Evolutionary conservation across 2,888 invertebrate genomes (phyloP), one percentile per base, ranked within the genome.

Genomic region (Andrena minutula): DNA sequence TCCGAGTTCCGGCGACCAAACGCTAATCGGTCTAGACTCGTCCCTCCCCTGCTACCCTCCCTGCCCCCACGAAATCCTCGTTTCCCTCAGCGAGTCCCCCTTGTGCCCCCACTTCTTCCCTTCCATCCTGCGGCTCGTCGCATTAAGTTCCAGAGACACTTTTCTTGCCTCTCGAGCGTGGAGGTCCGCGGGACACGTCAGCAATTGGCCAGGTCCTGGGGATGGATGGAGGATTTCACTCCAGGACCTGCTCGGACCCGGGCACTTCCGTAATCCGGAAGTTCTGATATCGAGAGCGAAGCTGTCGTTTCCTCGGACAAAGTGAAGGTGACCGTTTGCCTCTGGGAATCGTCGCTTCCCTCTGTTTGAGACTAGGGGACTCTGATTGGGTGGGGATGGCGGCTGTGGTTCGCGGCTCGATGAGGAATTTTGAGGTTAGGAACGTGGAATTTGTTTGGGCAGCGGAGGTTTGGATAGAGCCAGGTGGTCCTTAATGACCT

Each of bases 11-110:
- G 89, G 85, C 88, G 85, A 88, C 89, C 89, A 87, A 92, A 92
- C 89, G 90, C 90, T 92, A 92, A 92, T 92, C 91, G 92, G 92
- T 92, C 92, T 92, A 92, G 92, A 92, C 92, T 91, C 83, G 77
- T 75, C 76, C 80, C 86, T 79, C 78, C 79, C 74, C 61, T 41
- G 30, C 64, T 32, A 6, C 6, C 56, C 64, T 66, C 74, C 66
- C 73, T 75, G 68, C 76, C 75, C 75, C 65, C 56, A 78, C 77
- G 70, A 82, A 77, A 83, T 87, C 83, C 80, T 75, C 79, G 58
- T 70, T 79, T 71, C 80, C 71, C 79, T 70, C 56, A 47, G 60
- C 49, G 73, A 26, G 49, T 78, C 69, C 69, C 51, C 56, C 32
- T 60, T 58, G 20, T 26, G 12, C n/a, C 41, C 23, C 10, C 2